Evolutionary conservation across 2,797 vertebrate species (phyloP).

Genomic region (Florisuga fusca): DNA sequence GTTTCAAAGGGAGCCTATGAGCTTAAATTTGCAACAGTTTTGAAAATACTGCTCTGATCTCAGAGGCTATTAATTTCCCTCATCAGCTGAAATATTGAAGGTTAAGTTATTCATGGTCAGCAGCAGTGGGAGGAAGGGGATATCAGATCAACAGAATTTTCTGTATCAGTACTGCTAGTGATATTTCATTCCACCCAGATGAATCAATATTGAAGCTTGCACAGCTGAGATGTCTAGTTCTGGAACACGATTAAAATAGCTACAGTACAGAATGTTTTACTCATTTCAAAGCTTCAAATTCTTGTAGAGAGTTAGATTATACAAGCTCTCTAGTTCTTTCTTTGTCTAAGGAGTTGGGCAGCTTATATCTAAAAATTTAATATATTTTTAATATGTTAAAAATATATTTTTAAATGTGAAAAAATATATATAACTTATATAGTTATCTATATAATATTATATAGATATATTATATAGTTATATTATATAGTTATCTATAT

Average conservation of each 20-base stretch:
- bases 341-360: background rate
- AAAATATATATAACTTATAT: background rate
- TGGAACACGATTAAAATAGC: constrained; percentile 50
- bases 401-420: background rate
- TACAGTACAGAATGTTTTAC: constrained; percentile 26
- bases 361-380: background rate
- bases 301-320: background rate
- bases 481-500: no score
- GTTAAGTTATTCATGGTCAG: background rate
- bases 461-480: no score
- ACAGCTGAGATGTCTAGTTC: constrained; percentile 18
- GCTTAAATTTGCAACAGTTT: background rate
- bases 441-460: no score
- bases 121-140: background rate
- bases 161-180: background rate
- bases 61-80: background rate
- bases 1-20: background rate
- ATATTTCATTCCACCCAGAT: constrained; percentile 1
- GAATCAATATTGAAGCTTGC: constrained; percentile 37
- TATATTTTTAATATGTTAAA: background rate
- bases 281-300: background rate
- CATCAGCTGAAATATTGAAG: background rate
- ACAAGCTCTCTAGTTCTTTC: background rate
- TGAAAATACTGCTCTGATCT: background rate
- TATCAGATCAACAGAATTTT: constrained; percentile 10